A percentile compares a stretch with the other conserved stretches of the same genome.
Evolutionary conservation across 2,888 invertebrate species (phyloP).

Genomic region (Lutraria lutraria): DNA sequence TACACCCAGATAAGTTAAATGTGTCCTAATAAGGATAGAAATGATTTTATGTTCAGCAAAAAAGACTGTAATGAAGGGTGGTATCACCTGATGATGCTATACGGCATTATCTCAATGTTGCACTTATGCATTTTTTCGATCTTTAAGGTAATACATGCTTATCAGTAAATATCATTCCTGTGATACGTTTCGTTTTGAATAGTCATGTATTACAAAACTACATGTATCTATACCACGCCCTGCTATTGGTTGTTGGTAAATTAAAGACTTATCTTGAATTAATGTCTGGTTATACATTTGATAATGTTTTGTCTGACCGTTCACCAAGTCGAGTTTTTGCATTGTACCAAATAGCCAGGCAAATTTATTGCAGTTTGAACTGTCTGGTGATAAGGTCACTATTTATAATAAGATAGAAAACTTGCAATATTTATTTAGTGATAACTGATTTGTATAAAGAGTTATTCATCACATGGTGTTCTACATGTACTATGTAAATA

Average conservation of each 20-base stretch:
- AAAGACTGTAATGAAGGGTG: too few relatives aligned
- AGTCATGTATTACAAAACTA: too few relatives aligned
- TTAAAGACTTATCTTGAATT: neutral
- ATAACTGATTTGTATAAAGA: neutral
- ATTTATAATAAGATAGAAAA: neutral
- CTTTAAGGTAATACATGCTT: too few relatives aligned
- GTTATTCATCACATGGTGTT: neutral
- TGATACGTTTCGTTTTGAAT: too few relatives aligned
- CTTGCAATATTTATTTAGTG: neutral
- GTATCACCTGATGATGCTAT: too few relatives aligned
- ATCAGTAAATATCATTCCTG: too few relatives aligned
- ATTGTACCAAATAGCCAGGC: neutral
- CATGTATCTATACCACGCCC: too few relatives aligned
- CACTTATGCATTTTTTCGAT: too few relatives aligned
- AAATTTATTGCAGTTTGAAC: neutral
- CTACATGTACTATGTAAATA: neutral
- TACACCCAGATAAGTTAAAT: too few relatives aligned
- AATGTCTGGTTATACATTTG: neutral
- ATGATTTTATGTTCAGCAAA: too few relatives aligned
- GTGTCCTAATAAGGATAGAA: too few relatives aligned
- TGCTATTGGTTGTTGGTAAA: neutral
- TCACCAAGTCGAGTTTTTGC: neutral
- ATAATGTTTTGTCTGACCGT: neutral
- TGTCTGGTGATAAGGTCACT: neutral
- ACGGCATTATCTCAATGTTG: too few relatives aligned